These are phyloP conservation scores for Anaspis maculata DNA, from an alignment of 2,888 invertebrate species.

Conservation along the genomic window DNA sequence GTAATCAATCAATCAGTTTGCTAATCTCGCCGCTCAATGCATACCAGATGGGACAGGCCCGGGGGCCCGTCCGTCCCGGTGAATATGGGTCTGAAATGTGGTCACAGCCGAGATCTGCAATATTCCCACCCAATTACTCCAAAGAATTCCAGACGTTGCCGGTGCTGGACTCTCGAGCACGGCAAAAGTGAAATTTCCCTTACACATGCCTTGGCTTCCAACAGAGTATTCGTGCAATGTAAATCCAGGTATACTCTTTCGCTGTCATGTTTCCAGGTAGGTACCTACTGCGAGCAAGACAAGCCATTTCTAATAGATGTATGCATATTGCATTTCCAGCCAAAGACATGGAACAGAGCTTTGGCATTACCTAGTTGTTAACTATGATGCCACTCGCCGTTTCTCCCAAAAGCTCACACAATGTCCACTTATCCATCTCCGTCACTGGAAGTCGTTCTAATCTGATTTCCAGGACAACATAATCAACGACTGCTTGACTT, in stretches of 20 bases:
- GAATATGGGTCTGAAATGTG: conserved; percentile 9
- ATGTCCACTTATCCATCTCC: conserved; percentile 19
- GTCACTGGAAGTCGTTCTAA: conserved; percentile 13
- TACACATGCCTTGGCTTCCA: no score
- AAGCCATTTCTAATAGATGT: no score
- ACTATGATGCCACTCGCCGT: not conserved
- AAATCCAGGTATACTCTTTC: no score
- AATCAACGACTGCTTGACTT: conserved; percentile 11
- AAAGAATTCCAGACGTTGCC: no score
- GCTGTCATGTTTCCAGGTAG: no score
- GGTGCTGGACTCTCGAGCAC: no score
- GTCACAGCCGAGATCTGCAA: no score
- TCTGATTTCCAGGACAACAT: conserved; percentile 17
- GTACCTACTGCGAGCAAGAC: no score
- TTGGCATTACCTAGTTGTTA: not conserved
- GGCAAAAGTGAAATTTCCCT: no score
- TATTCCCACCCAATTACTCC: not conserved
- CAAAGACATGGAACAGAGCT: not conserved
- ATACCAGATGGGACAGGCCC: conserved; percentile 16
- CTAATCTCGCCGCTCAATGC: conserved; percentile 8
- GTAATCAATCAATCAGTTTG: conserved; percentile 15
- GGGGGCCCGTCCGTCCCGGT: conserved; percentile 7
- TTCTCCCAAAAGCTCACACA: conserved; percentile 7
- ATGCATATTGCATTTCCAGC: no score
- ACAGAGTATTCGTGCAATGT: no score